Percentiles rank a stretch among this genome's conserved stretches.
Conservation (phyloP, 2,113 vertebrate species). For the Pantherophis guttatus region DNA sequence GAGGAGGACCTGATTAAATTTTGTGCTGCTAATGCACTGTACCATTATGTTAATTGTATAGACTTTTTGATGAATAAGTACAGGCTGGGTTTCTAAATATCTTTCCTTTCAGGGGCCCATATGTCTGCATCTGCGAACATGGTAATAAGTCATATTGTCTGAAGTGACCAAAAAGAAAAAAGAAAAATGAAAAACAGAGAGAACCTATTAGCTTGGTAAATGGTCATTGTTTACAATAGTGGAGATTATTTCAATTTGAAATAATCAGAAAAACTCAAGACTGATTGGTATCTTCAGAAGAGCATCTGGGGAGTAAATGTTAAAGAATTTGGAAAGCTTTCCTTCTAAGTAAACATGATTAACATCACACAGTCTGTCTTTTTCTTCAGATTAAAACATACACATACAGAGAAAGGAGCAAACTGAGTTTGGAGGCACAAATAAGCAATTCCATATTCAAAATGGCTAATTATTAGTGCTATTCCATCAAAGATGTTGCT, state of each 20-base stretch:
- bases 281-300: slow-evolving; percentile 8
- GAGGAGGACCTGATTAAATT: not conserved
- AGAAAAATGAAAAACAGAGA: slow-evolving; percentile 40
- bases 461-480: not conserved
- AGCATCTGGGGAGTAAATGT: not conserved
- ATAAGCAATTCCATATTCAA: not conserved
- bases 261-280: slow-evolving; percentile 45
- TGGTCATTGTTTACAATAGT: slow-evolving; percentile 59
- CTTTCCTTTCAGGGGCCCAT: slow-evolving; percentile 51
- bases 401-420: not conserved
- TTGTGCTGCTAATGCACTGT: not conserved
- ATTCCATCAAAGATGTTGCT: not conserved
- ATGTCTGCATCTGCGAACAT: slow-evolving; percentile 52
- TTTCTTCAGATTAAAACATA: not conserved
- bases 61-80: slow-evolving; percentile 53
- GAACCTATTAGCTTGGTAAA: slow-evolving; percentile 56
- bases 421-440: not conserved
- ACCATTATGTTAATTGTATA: slow-evolving; percentile 57
- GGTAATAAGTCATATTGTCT: slow-evolving; percentile 58
- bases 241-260: slow-evolving; percentile 46
- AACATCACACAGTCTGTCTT: not conserved
- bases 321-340: not conserved
- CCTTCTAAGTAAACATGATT: not conserved
- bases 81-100: slow-evolving; percentile 47
- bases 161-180: slow-evolving; percentile 42